Conservation (phyloP, 37 sponge, comb jelly and placozoan species). For the Eunapius fragilis region DNA sequence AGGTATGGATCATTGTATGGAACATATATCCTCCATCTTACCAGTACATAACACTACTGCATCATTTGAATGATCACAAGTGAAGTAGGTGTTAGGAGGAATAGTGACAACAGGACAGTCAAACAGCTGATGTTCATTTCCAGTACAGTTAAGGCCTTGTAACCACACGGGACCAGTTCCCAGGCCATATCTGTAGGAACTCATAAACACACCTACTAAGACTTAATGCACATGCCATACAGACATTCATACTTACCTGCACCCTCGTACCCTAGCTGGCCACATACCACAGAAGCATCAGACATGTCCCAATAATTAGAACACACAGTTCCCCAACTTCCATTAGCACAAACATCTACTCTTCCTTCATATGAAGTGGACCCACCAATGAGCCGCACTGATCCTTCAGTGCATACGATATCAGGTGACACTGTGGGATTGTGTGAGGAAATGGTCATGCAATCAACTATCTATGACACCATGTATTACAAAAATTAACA, state of each 20-base stretch:
- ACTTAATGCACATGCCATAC: not conserved
- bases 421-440: not conserved
- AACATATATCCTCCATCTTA: not conserved
- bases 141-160: not conserved
- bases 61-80: not conserved
- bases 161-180: not conserved
- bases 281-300: slow-evolving; percentile 5
- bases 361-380: slow-evolving; percentile 22
- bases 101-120: not conserved
- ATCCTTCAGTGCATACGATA: not conserved
- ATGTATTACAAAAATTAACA: too few species aligned
- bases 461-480: too few species aligned
- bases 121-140: not conserved
- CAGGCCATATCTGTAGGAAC: not conserved
- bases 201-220: not conserved
- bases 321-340: slow-evolving; percentile 44
- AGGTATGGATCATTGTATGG: not conserved
- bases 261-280: not conserved
- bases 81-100: not conserved
- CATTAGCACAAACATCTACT: slow-evolving; percentile 38
- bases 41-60: not conserved
- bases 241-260: not conserved
- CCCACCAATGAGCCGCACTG: slow-evolving; percentile 15
- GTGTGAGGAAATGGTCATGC: too few species aligned
- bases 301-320: slow-evolving; percentile 23